Base-by-base conservation (phyloP, 2,888 invertebrate species). In the Sminthurides aquaticus region DNA sequence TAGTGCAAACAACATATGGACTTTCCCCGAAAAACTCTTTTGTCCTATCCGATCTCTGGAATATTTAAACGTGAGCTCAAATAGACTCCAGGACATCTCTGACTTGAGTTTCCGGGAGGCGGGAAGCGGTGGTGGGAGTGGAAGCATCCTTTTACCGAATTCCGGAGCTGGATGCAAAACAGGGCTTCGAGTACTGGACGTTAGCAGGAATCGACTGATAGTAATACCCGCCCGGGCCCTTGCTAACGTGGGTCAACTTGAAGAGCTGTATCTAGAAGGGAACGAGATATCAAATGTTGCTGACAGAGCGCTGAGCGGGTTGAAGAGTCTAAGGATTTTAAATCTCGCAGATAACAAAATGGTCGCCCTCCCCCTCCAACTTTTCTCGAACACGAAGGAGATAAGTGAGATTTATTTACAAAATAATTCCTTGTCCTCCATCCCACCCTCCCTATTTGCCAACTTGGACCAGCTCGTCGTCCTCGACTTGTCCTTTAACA, bases 291-390 rank as follows among this genome's bases (percentile, higher is more conserved):
- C 89, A 43, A 89, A 90, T 86, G 87, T 93, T 1, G 89, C 87
- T 60, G 91, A 92, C 78, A 85, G 86, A 76, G 90, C 92, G 0
- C 81, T 95, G 65, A 84, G 86, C 67, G 90, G 91, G 24, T 81
- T 95, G 58, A 87, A 88, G 78, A 86, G 87, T 70, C 81, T 96
- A 71, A 88, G 89, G 80, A 85, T 90, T 76, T 84, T 96, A 69
- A 92, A 95, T 80, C 81, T 96, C 63, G 91, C 93, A 34, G 89
- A 90, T 76, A 96, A 96, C 80, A 88, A 90, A 82, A 86, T 96
- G 71, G 89, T 89, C 49, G 89, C 90, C 61, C 82, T 96, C 73
- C 94, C 95, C 54, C 86, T 89, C 69, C 88, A 89, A 76, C 81
- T 95, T 71, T 92, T 95, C 77, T 84, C 84, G 77, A 91, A 91